A percentile compares a stretch with the other conserved stretches of the same genome.
Conservation (phyloP, 1,140 invertebrate species). For the Choristoneura fumiferana region DNA sequence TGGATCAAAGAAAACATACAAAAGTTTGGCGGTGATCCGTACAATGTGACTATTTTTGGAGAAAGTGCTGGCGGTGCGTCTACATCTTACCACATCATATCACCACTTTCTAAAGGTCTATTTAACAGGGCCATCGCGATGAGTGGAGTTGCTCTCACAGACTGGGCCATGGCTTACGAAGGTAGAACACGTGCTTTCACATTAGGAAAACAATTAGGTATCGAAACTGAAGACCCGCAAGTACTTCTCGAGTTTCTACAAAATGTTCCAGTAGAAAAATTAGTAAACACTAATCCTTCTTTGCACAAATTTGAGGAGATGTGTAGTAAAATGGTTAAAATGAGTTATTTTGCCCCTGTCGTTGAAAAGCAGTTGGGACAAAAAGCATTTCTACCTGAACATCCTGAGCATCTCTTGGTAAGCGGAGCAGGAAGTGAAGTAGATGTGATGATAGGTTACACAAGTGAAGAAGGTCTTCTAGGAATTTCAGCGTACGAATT, state of each 20-base stretch:
- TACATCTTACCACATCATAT: conserved; percentile 80
- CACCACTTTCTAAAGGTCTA: conserved; percentile 65
- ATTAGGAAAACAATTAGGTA: conserved; percentile 20
- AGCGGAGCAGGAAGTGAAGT: neutral
- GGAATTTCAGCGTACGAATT: too few relatives aligned
- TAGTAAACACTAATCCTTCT: conserved; percentile 38
- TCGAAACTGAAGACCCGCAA: conserved; percentile 16
- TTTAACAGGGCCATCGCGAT: conserved; percentile 46
- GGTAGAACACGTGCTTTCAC: conserved; percentile 2
- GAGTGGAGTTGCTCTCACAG: conserved; percentile 30
- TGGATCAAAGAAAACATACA: conserved; percentile 63
- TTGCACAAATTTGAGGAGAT: conserved; percentile 26
- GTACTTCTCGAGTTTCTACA: conserved; percentile 22
- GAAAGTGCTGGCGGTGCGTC: conserved; percentile 81
- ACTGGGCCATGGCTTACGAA: conserved; percentile 12
- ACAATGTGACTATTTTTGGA: conserved; percentile 80
- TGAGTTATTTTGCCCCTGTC: neutral
- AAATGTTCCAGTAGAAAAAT: conserved; percentile 43
- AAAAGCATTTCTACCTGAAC: neutral
- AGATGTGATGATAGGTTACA: neutral
- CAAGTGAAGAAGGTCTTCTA: neutral
- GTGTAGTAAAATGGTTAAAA: neutral
- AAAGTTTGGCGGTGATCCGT: conserved; percentile 33
- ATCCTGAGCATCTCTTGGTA: neutral
- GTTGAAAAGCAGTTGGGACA: neutral